Evolutionary conservation across 1,140 invertebrate species (phyloP), one percentile per base, ranked within the genome.

Genomic region (Eupristina koningsbergeri): DNA sequence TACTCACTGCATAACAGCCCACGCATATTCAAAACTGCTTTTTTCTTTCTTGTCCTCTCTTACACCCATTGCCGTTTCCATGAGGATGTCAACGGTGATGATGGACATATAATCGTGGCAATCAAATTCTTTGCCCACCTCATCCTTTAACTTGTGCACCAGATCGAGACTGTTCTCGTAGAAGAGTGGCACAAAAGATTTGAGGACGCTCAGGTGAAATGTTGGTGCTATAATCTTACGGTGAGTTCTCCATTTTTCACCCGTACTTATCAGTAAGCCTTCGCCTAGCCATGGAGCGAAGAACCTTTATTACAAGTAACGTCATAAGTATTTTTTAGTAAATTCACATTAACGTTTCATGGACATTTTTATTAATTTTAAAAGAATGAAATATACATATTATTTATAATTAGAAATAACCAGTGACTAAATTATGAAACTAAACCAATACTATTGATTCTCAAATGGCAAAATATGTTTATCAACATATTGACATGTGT

Each of bases 201-300:
- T 97, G 5, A 99, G 91, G 67, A 99, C 97, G 84, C 96, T 97
- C 87, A 98, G 95, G 89, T 99, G 98, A 91, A 99, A 99, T 0
- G 98, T 96, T 0, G 98, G 98, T 0, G 97, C 98, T 71, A 99
- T 95, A 88, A 98, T 94, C 92, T 98, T 98, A 26, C 98, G 93
- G 86, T 98, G 95, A 0, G 93, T 94, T 26, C 94, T 93, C 98
- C 98, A 98, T 92, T 98, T 97, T 67, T 95, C 94, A 39, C 97
- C 95, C 36, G 94, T 94, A 80, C 96, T 97, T 34, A 97, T 97
- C 1, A 98, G 93, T 7, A 98, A 92, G 77, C 97, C 97, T 86
- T 97, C 95, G 22, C 97, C 97, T 63, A 98, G 94, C 97, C 97
- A 98, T 0, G 97, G 97, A 88, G 97, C 95, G 84, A 99, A 96